phyloP scores from a whole-genome alignment of 2,797 vertebrate species.

The Cyprinodon diabolis region DNA sequence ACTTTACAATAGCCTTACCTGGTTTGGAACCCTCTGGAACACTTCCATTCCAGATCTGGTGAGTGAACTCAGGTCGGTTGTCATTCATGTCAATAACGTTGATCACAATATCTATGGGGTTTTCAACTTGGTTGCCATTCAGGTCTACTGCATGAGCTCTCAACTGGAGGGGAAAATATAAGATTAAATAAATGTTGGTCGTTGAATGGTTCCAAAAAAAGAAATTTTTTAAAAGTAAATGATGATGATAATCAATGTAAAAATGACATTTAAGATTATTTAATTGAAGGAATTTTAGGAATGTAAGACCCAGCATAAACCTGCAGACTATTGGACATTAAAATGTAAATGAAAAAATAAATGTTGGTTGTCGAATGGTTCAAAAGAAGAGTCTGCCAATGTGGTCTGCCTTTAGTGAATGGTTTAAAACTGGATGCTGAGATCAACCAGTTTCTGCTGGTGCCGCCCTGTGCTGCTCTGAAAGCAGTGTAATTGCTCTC shows the following conservation, averaged over 20 bases:
- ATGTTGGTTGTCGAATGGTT: no score
- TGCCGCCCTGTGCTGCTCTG: no score
- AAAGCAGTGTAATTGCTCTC: no score
- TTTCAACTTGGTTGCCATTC: constrained; percentile 98
- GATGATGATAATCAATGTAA: not conserved
- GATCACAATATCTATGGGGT: constrained; percentile 97
- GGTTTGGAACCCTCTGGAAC: constrained; percentile 97
- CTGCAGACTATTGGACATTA: no score
- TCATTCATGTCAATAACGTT: constrained; percentile 99
- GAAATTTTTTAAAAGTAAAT: constrained; percentile 10
- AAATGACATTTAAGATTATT: not conserved
- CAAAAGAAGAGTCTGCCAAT: no score
- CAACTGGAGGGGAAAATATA: constrained; percentile 80
- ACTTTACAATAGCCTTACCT: constrained; percentile 79
- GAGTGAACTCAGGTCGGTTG: constrained; percentile 95
- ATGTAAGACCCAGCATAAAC: no score
- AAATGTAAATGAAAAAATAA: no score
- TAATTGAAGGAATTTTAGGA: not conserved
- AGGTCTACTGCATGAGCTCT: constrained; percentile 97
- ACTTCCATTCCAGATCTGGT: constrained; percentile 96
- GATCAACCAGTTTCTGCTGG: no score
- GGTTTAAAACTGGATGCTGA: no score
- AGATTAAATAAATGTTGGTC: constrained; percentile 47
- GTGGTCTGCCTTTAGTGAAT: no score
- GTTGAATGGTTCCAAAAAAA: constrained; percentile 14